phyloP scores from a whole-genome alignment of 1,140 invertebrate species.

The Calycopis cecrops region DNA sequence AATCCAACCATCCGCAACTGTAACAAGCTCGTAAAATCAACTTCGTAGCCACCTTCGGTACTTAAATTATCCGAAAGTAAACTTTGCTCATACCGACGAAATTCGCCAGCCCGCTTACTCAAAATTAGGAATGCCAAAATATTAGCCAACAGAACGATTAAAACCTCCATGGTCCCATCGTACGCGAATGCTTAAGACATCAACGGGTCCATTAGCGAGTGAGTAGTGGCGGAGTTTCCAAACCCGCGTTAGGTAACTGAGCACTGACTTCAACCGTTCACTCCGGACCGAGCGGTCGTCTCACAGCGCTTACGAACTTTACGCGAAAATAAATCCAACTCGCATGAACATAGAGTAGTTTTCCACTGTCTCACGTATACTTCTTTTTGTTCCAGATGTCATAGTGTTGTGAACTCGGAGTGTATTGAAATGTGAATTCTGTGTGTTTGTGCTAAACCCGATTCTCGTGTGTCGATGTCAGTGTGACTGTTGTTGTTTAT shows the following conservation, averaged over 20 bases:
- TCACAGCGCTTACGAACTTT: constrained; percentile 20
- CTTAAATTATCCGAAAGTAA: too few relatives aligned
- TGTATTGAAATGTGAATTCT: constrained; percentile 68
- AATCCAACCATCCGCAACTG: too few relatives aligned
- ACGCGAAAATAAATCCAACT: background rate
- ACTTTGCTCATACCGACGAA: too few relatives aligned
- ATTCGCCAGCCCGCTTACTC: constrained; percentile 25
- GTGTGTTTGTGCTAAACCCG: constrained; percentile 57
- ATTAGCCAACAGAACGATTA: constrained; percentile 37
- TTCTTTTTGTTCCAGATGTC: constrained; percentile 65
- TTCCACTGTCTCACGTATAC: constrained; percentile 17
- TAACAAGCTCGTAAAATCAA: too few relatives aligned
- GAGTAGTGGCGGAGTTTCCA: constrained; percentile 43
- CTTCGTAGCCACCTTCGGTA: too few relatives aligned
- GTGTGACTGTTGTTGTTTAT: constrained; percentile 31
- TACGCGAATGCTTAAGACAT: constrained; percentile 55
- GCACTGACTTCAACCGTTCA: constrained; percentile 30
- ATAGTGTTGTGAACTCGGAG: constrained; percentile 28
- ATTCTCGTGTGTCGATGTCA: constrained; percentile 49
- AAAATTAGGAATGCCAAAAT: constrained; percentile 35
- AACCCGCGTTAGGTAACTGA: constrained; percentile 49
- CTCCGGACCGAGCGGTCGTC: constrained; percentile 43
- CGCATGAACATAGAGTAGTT: too few relatives aligned
- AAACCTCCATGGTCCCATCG: constrained; percentile 37
- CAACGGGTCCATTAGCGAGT: constrained; percentile 38